Base-by-base conservation (phyloP, 2,797 vertebrate genomes). In the Sylvilagus floridanus region DNA sequence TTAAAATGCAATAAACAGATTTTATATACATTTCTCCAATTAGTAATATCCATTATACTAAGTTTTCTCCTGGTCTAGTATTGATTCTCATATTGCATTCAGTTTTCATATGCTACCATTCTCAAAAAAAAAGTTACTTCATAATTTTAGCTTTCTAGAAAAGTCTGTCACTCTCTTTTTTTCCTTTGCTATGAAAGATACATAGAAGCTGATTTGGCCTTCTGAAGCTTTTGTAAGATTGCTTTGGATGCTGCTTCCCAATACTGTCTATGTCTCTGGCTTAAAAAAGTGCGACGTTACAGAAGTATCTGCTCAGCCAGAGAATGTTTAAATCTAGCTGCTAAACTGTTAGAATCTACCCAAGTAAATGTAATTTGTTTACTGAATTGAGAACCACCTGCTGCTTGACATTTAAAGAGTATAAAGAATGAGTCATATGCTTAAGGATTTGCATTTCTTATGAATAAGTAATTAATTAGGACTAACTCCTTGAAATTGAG, bases 401-500 rank as follows among this genome's bases (percentile, higher is more conserved):
- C 47, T 21, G 60, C 62, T 82, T 78, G 63, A 91, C 87, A 47
- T 88, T 89, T 77, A 86, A 75, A 57, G 47, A 82, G 76, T 60
- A 50, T 72, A 81, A 60, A 88, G 83, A 81, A 65, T 42, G 16
- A 91, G 16, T n/a, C 60, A 35, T 62, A 93, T 85, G 28, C n/a
- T 84, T 79, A 57, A 88, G 5, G 13, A 82, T 66, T 88, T 93
- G 37, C 35, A 69, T 79, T 94, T 66, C 87, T 84, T 84, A 85
- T 82, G 73, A 91, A 42, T 81, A 87, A 90, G 19, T 86, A 90
- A 87, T 75, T 91, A 81, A 37, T 81, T 50, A 75, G 88, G 86
- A 69, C 50, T 77, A 42, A 30, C 9, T n/a, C 76, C 81, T 86
- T 71, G 28, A 89, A 89, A 72, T 62, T 19, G 37, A 65, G 92